A percentile compares a stretch with the other conserved stretches of the same genome.
Evolutionary conservation across 2,797 vertebrate species (phyloP).

Genomic region (Anguilla obscura): DNA sequence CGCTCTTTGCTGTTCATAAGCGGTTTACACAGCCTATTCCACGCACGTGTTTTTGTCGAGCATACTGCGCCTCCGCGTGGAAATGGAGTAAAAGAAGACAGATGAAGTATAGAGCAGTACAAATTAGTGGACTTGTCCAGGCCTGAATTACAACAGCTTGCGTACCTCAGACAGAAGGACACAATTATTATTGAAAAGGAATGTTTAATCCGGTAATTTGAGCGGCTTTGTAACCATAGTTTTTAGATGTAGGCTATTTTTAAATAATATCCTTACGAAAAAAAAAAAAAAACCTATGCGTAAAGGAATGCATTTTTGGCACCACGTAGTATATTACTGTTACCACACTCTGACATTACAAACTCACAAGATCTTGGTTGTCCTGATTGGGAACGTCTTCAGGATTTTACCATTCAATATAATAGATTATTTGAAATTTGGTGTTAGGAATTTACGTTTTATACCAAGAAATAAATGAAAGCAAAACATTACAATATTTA

Average conservation of each 20-base stretch:
- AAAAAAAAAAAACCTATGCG: not conserved
- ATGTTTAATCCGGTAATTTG: not conserved
- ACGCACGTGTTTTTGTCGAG: not conserved
- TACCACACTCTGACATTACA: too few relatives aligned
- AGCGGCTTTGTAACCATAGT: not conserved
- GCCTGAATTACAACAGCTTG: not conserved
- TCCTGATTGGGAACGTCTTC: not conserved
- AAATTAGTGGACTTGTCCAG: not conserved
- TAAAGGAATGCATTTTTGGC: too few relatives aligned
- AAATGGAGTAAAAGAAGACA: not conserved
- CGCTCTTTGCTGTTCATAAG: not conserved
- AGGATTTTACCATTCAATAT: not conserved
- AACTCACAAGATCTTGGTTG: too few relatives aligned
- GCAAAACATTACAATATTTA: too few relatives aligned
- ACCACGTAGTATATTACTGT: not conserved
- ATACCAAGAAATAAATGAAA: too few relatives aligned
- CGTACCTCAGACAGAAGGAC: not conserved
- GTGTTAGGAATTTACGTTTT: not conserved
- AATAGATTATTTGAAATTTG: not conserved
- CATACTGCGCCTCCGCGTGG: not conserved
- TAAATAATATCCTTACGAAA: not conserved
- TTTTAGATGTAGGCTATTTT: not conserved
- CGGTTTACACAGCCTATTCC: not conserved
- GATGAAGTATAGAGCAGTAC: not conserved
- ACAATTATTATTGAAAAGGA: not conserved